Evolutionary conservation across 2,888 invertebrate species (phyloP).

Genomic region (Hoplodrina ambigua): DNA sequence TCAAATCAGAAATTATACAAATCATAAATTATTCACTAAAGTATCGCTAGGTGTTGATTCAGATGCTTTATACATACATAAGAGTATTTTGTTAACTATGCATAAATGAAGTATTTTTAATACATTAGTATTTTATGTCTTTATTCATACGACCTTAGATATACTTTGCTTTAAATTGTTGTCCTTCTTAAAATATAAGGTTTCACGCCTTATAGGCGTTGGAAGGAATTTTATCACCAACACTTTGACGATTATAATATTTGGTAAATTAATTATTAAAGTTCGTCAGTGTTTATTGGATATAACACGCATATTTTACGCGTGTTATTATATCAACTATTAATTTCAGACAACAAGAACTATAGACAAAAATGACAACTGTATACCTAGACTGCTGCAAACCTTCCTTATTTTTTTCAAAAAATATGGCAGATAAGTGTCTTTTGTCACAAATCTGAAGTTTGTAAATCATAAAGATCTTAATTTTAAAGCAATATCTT

Average conservation of each 20-base stretch:
- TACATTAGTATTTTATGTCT: too few relatives aligned
- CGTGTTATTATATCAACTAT: too few relatives aligned
- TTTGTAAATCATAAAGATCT: too few relatives aligned
- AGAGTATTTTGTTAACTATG: too few relatives aligned
- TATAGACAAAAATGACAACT: too few relatives aligned
- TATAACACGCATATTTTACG: background rate
- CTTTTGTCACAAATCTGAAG: background rate
- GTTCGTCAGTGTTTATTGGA: background rate
- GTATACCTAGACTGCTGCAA: too few relatives aligned
- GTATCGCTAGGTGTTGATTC: too few relatives aligned
- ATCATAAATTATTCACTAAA: too few relatives aligned
- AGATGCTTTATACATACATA: too few relatives aligned
- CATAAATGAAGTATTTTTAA: too few relatives aligned
- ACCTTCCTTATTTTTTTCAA: background rate
- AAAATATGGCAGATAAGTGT: background rate
- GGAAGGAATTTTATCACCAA: conserved; percentile 1
- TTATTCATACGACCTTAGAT: background rate
- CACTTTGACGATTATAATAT: conserved; percentile 23
- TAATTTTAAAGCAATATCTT: background rate
- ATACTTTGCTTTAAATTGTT: conserved; percentile 21
- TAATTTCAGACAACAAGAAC: too few relatives aligned
- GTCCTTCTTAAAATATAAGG: conserved; percentile 6
- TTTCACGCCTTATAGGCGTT: background rate
- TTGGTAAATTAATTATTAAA: conserved; percentile 7
- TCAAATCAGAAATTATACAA: too few relatives aligned